A percentile compares a stretch with the other conserved stretches of the same genome.
These are phyloP conservation scores for Hemibagrus wyckioides DNA, from an alignment of 2,113 vertebrate species.

Conservation along the genomic window DNA sequence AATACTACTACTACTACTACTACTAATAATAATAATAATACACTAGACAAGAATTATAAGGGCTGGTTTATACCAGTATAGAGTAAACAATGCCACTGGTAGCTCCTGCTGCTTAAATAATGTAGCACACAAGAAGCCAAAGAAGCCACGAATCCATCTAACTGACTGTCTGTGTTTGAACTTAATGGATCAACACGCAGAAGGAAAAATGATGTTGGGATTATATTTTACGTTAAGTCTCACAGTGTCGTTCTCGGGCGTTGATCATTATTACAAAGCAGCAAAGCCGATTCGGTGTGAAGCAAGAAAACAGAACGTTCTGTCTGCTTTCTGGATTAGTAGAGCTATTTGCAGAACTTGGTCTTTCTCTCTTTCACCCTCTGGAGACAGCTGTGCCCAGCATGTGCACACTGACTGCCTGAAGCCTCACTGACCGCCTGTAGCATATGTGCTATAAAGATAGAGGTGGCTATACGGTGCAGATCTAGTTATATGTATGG, in stretches of 20 bases:
- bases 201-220: not conserved
- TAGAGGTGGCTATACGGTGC: not conserved
- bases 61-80: not conserved
- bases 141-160: not conserved
- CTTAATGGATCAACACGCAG: not conserved
- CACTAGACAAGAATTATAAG: not conserved
- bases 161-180: not conserved
- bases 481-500: not conserved
- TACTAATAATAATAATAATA: not conserved
- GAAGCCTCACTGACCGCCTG: not conserved
- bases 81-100: not conserved
- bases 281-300: conserved; percentile 51
- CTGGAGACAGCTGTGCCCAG: conserved; percentile 58
- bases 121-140: not conserved
- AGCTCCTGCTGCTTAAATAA: not conserved
- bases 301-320: conserved; percentile 56
- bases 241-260: conserved; percentile 2
- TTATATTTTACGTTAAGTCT: not conserved
- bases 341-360: conserved; percentile 58
- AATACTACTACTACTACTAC: too few species aligned
- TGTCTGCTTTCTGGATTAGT: conserved; percentile 62
- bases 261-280: conserved; percentile 34
- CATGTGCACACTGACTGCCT: conserved; percentile 36
- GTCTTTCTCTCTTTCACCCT: conserved; percentile 38
- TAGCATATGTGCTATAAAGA: conserved; percentile 10